Conservation (phyloP, 2,888 invertebrate species). For the Mantis religiosa region DNA sequence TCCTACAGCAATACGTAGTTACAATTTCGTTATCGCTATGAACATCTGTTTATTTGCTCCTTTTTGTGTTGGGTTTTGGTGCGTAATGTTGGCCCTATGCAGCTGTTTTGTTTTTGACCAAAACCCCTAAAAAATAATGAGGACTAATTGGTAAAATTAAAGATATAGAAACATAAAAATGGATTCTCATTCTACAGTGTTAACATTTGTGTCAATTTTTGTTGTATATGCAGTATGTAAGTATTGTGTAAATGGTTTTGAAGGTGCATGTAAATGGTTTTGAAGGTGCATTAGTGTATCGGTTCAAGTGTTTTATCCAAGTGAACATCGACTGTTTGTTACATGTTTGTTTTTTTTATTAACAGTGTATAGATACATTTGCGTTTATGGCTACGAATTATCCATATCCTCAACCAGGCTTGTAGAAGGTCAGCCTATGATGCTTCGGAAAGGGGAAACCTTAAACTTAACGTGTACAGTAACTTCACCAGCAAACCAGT, state of each 20-base stretch:
- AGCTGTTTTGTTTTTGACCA: background rate
- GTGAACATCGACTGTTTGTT: background rate
- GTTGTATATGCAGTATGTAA: background rate
- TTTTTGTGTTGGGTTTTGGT: background rate
- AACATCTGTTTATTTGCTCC: background rate
- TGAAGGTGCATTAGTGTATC: background rate
- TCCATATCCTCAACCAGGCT: background rate
- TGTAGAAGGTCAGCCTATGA: background rate
- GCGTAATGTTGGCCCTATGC: background rate
- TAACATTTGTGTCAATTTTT: background rate
- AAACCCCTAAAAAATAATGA: background rate
- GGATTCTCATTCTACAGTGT: background rate
- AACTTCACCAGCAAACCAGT: background rate
- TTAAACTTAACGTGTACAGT: constrained; percentile 38
- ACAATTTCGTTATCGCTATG: background rate
- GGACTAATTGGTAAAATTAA: background rate
- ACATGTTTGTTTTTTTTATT: background rate
- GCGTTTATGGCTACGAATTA: background rate
- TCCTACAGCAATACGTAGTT: background rate
- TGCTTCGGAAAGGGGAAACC: constrained; percentile 29
- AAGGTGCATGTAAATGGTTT: background rate
- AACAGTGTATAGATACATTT: background rate
- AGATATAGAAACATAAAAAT: background rate
- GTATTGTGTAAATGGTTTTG: background rate
- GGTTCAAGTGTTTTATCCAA: no score